Evolutionary conservation across 2,888 invertebrate species (phyloP).

Genomic region (Andrena haemorrhoa): DNA sequence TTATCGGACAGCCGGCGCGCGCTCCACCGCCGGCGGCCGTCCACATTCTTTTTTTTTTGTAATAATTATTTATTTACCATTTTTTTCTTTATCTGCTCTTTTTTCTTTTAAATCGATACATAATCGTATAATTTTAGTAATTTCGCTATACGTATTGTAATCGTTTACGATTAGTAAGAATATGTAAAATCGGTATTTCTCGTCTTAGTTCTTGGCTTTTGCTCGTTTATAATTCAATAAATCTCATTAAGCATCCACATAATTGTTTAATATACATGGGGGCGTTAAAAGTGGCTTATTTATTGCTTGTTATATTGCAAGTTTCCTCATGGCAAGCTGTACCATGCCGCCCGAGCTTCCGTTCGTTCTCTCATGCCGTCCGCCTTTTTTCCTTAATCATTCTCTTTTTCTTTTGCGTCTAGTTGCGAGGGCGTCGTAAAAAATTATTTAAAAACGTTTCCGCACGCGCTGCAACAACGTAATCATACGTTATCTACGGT

Average conservation of each 20-base stretch:
- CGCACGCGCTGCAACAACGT: constrained; percentile 29
- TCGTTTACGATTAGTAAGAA: constrained; percentile 84
- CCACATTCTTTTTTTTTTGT: constrained; percentile 46
- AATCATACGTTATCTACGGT: constrained; percentile 37
- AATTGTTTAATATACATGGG: constrained; percentile 84
- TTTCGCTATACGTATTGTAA: constrained; percentile 83
- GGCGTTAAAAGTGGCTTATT: constrained; percentile 83
- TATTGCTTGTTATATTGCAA: constrained; percentile 85
- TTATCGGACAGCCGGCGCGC: constrained; percentile 77
- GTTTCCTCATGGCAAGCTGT: constrained; percentile 80
- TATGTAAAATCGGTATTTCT: constrained; percentile 84
- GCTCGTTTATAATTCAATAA: constrained; percentile 81
- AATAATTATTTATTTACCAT: constrained; percentile 70
- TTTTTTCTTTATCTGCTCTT: constrained; percentile 76
- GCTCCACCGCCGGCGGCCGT: constrained; percentile 62
- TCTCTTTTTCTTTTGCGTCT: constrained; percentile 30
- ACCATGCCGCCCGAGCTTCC: constrained; percentile 75
- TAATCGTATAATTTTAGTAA: constrained; percentile 82
- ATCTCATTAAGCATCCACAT: constrained; percentile 83
- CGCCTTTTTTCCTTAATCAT: neutral
- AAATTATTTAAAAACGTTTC: constrained; percentile 54
- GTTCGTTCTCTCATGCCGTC: constrained; percentile 50
- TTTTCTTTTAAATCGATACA: constrained; percentile 80
- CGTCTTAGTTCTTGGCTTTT: constrained; percentile 73
- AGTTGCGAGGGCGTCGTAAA: constrained; percentile 57